Conservation (phyloP, 2,888 invertebrate species). For the Hypercompe scribonia region DNA sequence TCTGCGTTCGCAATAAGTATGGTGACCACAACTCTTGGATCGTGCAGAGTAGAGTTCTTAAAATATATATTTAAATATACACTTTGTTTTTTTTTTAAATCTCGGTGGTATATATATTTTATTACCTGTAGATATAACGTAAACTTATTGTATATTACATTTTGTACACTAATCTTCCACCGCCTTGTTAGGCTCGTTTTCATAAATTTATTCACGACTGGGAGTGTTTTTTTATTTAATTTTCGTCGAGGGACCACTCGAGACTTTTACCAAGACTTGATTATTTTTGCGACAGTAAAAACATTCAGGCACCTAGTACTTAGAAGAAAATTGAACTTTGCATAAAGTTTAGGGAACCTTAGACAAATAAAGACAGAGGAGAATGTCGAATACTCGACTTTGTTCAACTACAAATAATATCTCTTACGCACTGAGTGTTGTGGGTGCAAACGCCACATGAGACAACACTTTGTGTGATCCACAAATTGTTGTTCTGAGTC, state of each 20-base stretch:
- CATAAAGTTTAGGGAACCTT: neutral
- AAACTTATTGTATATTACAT: neutral
- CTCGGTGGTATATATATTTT: neutral
- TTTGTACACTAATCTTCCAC: constrained; percentile 22
- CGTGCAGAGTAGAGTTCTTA: no score
- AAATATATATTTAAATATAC: no score
- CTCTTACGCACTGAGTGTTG: no score
- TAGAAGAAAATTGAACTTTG: constrained; percentile 4
- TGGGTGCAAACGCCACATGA: no score
- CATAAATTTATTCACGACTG: constrained; percentile 61
- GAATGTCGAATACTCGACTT: neutral
- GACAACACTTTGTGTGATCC: no score
- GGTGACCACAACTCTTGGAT: no score
- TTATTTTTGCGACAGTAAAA: constrained; percentile 24
- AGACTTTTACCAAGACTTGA: constrained; percentile 16
- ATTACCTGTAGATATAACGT: neutral
- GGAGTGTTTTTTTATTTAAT: constrained; percentile 53
- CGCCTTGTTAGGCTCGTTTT: constrained; percentile 60
- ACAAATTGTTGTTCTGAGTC: no score
- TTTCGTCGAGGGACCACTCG: constrained; percentile 40
- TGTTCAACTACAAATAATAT: neutral
- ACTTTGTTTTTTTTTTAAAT: neutral
- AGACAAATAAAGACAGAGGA: neutral
- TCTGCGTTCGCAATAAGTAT: no score
- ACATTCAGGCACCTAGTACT: constrained; percentile 4